Conservation (phyloP, 2,888 invertebrate genomes). For the Ecliptopera silaceata region DNA sequence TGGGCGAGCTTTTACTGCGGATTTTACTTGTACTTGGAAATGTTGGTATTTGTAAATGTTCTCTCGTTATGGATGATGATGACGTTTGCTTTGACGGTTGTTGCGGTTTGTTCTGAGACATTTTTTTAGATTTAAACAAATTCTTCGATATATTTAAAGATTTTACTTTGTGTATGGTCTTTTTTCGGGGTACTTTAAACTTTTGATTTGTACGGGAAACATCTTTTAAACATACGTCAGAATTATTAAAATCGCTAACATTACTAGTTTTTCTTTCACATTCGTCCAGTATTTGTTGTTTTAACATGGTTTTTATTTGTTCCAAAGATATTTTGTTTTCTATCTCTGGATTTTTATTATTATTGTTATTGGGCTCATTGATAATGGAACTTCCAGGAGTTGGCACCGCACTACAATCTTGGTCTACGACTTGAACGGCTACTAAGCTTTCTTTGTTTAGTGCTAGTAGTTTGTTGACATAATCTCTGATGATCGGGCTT, state of each 20-base stretch:
- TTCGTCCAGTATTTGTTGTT: slow-evolving; percentile 53
- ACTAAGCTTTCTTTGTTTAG: slow-evolving; percentile 67
- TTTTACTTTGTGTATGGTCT: slow-evolving; percentile 68
- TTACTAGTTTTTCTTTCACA: slow-evolving; percentile 32
- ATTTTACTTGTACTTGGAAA: slow-evolving; percentile 30
- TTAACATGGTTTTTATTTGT: slow-evolving; percentile 63
- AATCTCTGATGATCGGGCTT: slow-evolving; percentile 67
- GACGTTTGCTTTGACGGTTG: slow-evolving; percentile 32
- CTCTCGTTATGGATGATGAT: slow-evolving; percentile 45
- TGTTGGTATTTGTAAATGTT: slow-evolving; percentile 30
- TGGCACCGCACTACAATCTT: slow-evolving; percentile 73
- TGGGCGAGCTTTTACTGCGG: slow-evolving; percentile 54
- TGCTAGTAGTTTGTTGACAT: slow-evolving; percentile 66
- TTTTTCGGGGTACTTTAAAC: slow-evolving; percentile 45
- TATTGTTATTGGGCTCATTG: slow-evolving; percentile 60
- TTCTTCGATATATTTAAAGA: slow-evolving; percentile 70
- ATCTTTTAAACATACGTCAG: slow-evolving; percentile 16
- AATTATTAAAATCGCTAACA: slow-evolving; percentile 7
- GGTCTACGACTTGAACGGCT: slow-evolving; percentile 68
- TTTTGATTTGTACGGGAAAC: slow-evolving; percentile 25
- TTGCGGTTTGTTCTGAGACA: slow-evolving; percentile 5
- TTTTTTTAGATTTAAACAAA: slow-evolving; percentile 42
- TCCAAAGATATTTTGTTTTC: slow-evolving; percentile 65
- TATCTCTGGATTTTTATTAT: slow-evolving; percentile 40
- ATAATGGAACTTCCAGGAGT: slow-evolving; percentile 77